Evolutionary conservation across 2,888 invertebrate species (phyloP), one percentile per base, ranked within the genome.

Genomic region (Nebria brevicollis): DNA sequence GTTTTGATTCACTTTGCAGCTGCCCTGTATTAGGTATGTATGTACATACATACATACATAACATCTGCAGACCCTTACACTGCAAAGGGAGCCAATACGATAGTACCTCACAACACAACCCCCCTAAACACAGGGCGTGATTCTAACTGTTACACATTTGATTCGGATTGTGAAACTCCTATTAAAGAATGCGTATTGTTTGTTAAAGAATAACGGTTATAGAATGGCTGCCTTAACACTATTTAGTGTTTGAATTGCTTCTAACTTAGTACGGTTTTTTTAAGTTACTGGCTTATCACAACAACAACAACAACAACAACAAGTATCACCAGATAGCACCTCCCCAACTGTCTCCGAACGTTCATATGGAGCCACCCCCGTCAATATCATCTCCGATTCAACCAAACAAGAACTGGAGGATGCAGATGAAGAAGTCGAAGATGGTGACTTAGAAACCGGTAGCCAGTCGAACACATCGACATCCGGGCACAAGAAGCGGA

Each of bases 281-380:
- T 84, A 84, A 83, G 84, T 86, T 90, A 79, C 86, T 92, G 92
- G 88, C 87, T 84, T 87, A 66, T 90, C 84, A 83, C 94, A 94
- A 65, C 95, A 95, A 86, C 93, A 94, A 88, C 95, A 95, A 86
- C 93, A 94, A 88, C 94, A 94, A 65, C 95, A 95, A 86, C 93
- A 94, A 88, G 93, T 94, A 13, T 95, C 95, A 86, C 96, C 96
- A 0, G 96, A 96, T 87, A 96, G 96, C 85, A 96, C 96, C 11
- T 96, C 96, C 74, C 95, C 96, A 1, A 94, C 95, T n/a, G 93
- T 93, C 81, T 95, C 95, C 0, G 95, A 95, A 85, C 89, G 95
- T 0, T 93, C 93, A 0, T 93, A 92, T 85, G 89, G 89, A 83
- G 92, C 89, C 84, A 82, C 66, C 82, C 84, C 34, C 83, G 83